A percentile compares a stretch with the other conserved stretches of the same genome.
These are phyloP conservation scores for Acleris sparsana DNA, from an alignment of 2,888 invertebrate species.

Conservation along the genomic window DNA sequence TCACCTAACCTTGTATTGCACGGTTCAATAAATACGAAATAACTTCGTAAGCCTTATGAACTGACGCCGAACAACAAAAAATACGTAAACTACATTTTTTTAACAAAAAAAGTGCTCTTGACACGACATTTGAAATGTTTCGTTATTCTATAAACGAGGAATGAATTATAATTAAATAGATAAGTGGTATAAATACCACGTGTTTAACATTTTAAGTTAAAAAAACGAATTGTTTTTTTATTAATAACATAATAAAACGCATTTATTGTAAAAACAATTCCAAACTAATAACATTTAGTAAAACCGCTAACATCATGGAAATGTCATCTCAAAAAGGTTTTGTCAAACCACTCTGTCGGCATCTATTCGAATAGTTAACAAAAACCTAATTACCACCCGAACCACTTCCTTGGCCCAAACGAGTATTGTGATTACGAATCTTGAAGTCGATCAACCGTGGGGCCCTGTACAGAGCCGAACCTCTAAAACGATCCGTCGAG, in stretches of 20 bases:
- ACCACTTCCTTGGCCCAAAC: slow-evolving; percentile 68
- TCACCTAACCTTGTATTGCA: slow-evolving; percentile 66
- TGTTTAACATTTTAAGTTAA: no score
- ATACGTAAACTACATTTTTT: slow-evolving; percentile 38
- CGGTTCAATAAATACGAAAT: slow-evolving; percentile 68
- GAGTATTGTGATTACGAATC: slow-evolving; percentile 71
- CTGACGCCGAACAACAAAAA: slow-evolving; percentile 37
- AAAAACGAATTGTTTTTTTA: not conserved
- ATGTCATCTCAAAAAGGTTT: slow-evolving; percentile 14
- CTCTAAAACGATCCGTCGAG: slow-evolving; percentile 38
- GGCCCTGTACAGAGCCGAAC: slow-evolving; percentile 54
- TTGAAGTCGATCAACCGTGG: slow-evolving; percentile 73
- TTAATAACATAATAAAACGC: not conserved
- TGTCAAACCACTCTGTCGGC: slow-evolving; percentile 3
- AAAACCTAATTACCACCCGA: slow-evolving; percentile 65
- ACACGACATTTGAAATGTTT: slow-evolving; percentile 35
- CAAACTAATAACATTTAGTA: not conserved
- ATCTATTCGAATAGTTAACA: slow-evolving; percentile 48
- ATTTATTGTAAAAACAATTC: not conserved
- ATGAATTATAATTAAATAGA: no score
- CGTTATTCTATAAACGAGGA: no score
- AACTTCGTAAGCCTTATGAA: slow-evolving; percentile 48
- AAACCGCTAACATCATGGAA: slow-evolving; percentile 6
- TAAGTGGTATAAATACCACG: no score
- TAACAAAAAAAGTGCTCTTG: slow-evolving; percentile 41